Evolutionary conservation across 2,888 invertebrate species (phyloP).

Genomic region (Eulithis testata): DNA sequence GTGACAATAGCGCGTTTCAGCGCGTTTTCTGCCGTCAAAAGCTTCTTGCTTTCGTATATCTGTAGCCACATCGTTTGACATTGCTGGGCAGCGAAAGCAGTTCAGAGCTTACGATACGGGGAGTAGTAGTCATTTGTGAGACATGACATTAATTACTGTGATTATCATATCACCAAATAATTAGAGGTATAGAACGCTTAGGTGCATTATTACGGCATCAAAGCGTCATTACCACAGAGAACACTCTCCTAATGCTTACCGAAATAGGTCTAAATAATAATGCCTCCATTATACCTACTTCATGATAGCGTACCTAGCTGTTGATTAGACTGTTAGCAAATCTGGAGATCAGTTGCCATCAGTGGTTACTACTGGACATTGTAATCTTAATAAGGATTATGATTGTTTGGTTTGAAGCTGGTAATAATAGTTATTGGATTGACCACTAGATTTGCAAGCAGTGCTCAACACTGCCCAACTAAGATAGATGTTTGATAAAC

Average conservation of each 20-base stretch:
- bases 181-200: too few species aligned
- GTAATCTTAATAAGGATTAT: conserved; percentile 25
- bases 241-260: background rate
- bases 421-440: background rate
- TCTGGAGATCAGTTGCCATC: conserved; percentile 28
- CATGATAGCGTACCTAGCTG: conserved; percentile 15
- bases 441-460: background rate
- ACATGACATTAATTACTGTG: too few species aligned
- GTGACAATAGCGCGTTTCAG: too few species aligned
- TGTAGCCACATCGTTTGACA: too few species aligned
- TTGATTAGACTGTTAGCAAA: conserved; percentile 28
- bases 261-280: conserved; percentile 19
- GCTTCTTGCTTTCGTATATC: too few species aligned
- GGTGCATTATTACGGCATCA: background rate
- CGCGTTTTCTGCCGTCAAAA: too few species aligned
- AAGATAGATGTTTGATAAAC: too few species aligned
- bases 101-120: too few species aligned
- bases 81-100: too few species aligned
- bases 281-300: conserved; percentile 20
- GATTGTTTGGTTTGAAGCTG: background rate
- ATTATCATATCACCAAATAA: too few species aligned
- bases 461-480: too few species aligned
- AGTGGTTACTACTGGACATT: conserved; percentile 9
- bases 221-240: background rate
- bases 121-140: too few species aligned